Percentiles rank a stretch among this genome's conserved stretches.
Conservation (phyloP, 2,888 invertebrate species). For the Aleiodes testaceus region DNA sequence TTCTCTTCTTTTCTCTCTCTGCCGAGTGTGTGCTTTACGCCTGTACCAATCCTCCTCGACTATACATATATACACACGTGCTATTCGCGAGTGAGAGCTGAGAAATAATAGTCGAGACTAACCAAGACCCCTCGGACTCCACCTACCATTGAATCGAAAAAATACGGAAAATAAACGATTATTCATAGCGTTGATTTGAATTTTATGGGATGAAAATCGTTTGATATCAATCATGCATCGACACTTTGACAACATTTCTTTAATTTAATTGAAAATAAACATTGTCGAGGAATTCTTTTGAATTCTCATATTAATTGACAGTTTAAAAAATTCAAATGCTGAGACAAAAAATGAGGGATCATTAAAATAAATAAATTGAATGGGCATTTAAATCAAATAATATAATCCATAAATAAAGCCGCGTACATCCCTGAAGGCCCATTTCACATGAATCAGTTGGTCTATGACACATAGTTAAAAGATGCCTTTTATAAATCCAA, state of each 20-base stretch:
- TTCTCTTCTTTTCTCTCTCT: slow-evolving; percentile 16
- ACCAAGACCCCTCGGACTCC: neutral
- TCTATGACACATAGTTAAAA: slow-evolving; percentile 4
- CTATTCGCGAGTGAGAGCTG: neutral
- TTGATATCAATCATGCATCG: too few species aligned
- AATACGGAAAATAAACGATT: too few species aligned
- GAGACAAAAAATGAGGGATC: too few species aligned
- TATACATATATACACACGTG: slow-evolving; percentile 12
- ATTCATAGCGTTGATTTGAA: too few species aligned
- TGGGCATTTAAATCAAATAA: neutral
- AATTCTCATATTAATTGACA: too few species aligned
- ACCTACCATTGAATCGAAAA: neutral
- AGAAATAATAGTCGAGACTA: slow-evolving; percentile 18
- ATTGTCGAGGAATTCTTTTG: too few species aligned
- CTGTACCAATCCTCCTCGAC: neutral
- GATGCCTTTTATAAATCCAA: slow-evolving; percentile 5
- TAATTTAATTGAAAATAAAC: too few species aligned
- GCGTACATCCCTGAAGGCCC: slow-evolving; percentile 9
- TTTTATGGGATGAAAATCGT: too few species aligned
- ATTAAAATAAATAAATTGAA: too few species aligned
- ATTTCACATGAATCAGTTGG: slow-evolving; percentile 1
- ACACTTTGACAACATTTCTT: too few species aligned
- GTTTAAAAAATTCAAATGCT: too few species aligned
- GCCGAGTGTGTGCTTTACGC: neutral
- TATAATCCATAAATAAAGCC: slow-evolving; percentile 13